Base-by-base conservation (phyloP, 1,140 invertebrate genomes). In the Asobara japonica region DNA sequence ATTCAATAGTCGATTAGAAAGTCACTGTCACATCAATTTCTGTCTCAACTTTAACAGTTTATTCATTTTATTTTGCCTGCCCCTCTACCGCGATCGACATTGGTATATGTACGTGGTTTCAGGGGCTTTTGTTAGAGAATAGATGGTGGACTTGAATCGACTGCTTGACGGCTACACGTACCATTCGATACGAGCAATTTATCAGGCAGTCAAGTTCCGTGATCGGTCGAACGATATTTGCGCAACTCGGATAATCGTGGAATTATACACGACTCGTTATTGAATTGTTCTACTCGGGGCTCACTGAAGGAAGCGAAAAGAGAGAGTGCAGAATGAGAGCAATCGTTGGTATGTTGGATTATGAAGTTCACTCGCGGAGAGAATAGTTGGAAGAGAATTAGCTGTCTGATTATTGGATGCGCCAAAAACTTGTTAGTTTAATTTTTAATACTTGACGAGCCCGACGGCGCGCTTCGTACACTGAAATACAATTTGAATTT, bases 191-290 rank as follows among this genome's bases (percentile, higher is more conserved):
- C 51, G 29, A 62, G 27, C 60, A 30, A 62, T 62, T 62, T 62
- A 62, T 62, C 60, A 62, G 29, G 8, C 29, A 62, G 25, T 16
- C 25, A 29, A 62, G 29, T 62, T 62, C 60, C 29, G 60, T 16
- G 51, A 56, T 56, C 51, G 51, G 51, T 56, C 51, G 51, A 56
- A 56, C 51, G 25, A 62, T 62, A 62, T 62, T 62, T 62, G 60
- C 60, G 60, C 60, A 62, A 62, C 29, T 62, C 22, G 41, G 60
- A 3, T 62, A 62, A 62, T 62, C 29, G 60, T 30, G 29, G 60
- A 62, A 62, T 62, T 62, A 56, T 56, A 25, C 20, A 56, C 48
- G 16, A 16, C 22, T 62, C 22, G 51, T 56, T 56, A 56, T 56
- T 56, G 22, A 22, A 27, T 56, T 56, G 51, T 56, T 56, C 22